Evolutionary conservation across 1,140 invertebrate genomes (phyloP).

Genomic region (Myzus persicae): DNA sequence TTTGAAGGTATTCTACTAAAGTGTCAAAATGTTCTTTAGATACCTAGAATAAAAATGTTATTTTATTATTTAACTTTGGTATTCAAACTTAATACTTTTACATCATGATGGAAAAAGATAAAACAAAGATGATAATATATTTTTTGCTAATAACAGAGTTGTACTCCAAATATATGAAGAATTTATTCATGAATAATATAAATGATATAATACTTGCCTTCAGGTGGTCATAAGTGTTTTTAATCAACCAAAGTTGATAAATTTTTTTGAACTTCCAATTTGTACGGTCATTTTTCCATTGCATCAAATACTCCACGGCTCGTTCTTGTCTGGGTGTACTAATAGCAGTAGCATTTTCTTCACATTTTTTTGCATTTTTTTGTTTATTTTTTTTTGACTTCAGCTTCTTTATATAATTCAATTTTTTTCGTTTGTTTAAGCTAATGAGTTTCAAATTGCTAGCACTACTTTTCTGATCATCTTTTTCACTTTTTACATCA

Average conservation of each 20-base stretch:
- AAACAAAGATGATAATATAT: too few relatives aligned
- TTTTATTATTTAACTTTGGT: not conserved
- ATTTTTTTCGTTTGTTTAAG: constrained; percentile 47
- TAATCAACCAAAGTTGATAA: constrained; percentile 52
- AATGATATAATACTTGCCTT: constrained; percentile 25
- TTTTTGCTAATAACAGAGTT: not conserved
- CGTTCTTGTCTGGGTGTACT: constrained; percentile 36
- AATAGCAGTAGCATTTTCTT: not conserved
- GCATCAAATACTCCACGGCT: constrained; percentile 34
- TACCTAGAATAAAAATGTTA: constrained; percentile 14
- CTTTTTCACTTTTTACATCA: constrained; percentile 10
- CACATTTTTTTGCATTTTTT: constrained; percentile 46
- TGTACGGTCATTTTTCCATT: constrained; percentile 45
- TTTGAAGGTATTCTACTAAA: constrained; percentile 50
- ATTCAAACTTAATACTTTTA: not conserved
- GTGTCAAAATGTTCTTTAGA: constrained; percentile 27
- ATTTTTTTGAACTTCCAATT: constrained; percentile 55
- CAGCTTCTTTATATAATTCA: constrained; percentile 38
- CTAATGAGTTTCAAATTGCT: constrained; percentile 33
- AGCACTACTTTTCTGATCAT: constrained; percentile 3
- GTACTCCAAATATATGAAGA: not conserved
- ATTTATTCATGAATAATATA: not conserved
- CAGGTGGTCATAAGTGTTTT: constrained; percentile 17
- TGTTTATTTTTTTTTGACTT: constrained; percentile 52
- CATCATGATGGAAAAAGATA: not conserved